Conservation (phyloP, 2,797 vertebrate species). For the Danio kyathit region DNA sequence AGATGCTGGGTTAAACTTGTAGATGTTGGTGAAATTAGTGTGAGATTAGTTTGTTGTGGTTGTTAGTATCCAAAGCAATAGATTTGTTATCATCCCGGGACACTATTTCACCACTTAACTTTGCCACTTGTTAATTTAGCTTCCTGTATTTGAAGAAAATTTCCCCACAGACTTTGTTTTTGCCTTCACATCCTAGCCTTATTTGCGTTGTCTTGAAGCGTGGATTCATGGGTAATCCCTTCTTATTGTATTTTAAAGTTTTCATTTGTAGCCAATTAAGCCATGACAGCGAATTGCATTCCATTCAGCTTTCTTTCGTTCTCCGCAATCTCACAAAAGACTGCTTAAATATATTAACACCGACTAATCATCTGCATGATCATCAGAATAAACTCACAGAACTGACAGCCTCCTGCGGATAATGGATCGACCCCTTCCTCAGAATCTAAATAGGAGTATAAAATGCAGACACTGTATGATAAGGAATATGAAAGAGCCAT, state of each 20-base stretch:
- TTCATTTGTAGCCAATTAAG: conserved; percentile 72
- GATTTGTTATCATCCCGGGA: conserved; percentile 47
- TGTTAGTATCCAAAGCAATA: conserved; percentile 41
- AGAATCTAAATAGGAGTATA: conserved; percentile 37
- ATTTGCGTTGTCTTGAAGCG: conserved; percentile 55
- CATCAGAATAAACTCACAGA: conserved; percentile 14
- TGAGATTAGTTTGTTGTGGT: conserved; percentile 55
- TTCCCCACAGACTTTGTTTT: conserved; percentile 45
- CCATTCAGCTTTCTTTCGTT: conserved; percentile 23
- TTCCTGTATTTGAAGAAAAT: conserved; percentile 57
- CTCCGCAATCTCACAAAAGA: conserved; percentile 26
- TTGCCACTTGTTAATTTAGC: conserved; percentile 56
- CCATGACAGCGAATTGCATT: conserved; percentile 49
- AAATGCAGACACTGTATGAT: conserved; percentile 25
- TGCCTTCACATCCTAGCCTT: conserved; percentile 54
- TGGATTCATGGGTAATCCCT: conserved; percentile 63
- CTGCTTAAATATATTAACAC: conserved; percentile 44
- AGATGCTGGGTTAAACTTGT: conserved; percentile 17
- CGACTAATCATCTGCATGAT: conserved; percentile 39
- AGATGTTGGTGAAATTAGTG: conserved; percentile 50
- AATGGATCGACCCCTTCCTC: conserved; percentile 35
- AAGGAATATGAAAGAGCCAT: conserved; percentile 33
- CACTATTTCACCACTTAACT: conserved; percentile 43
- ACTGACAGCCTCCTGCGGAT: conserved; percentile 27
- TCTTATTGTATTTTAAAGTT: conserved; percentile 70